Percentiles rank a stretch among this genome's conserved stretches.
These are phyloP conservation scores for Thunnus maccoyii DNA, from an alignment of 2,113 vertebrate species.

Conservation along the genomic window DNA sequence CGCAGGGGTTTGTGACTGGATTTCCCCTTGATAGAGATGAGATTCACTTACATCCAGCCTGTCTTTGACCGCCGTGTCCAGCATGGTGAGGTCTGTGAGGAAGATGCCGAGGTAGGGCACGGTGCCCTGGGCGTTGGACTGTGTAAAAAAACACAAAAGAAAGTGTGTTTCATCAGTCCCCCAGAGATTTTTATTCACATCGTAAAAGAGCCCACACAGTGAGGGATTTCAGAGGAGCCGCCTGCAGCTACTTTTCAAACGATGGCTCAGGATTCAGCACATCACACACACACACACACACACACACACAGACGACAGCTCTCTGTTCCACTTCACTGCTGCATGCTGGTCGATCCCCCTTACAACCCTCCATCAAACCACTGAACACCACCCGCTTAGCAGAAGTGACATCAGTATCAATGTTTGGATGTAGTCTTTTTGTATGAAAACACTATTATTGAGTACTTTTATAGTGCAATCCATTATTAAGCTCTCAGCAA, in stretches of 20 bases:
- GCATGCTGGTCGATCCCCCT: constrained; percentile 46
- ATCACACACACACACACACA: constrained; percentile 37
- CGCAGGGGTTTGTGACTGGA: neutral
- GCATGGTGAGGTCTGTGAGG: constrained; percentile 93
- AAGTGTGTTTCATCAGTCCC: constrained; percentile 31
- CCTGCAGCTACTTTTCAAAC: constrained; percentile 68
- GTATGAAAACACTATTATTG: constrained; percentile 6
- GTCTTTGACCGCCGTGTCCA: constrained; percentile 92
- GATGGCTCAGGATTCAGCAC: constrained; percentile 49
- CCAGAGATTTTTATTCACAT: constrained; percentile 26
- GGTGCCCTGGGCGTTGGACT: constrained; percentile 82
- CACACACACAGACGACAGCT: constrained; percentile 21
- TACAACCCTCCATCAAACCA: constrained; percentile 43
- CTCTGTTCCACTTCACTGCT: constrained; percentile 39
- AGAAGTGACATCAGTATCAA: constrained; percentile 13
- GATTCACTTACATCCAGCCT: constrained; percentile 86
- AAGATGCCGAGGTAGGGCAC: constrained; percentile 95
- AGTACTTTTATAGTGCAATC: constrained; percentile 1
- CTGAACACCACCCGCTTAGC: constrained; percentile 14
- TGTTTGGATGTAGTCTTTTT: constrained; percentile 1
- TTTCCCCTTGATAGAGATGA: constrained; percentile 12
- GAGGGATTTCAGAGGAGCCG: constrained; percentile 54
- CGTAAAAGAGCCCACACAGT: constrained; percentile 42
- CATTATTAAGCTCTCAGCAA: constrained; percentile 8
- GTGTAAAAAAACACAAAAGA: neutral